Base-by-base conservation (phyloP, 2,113 vertebrate species). In the Phalacrocorax aristotelis region DNA sequence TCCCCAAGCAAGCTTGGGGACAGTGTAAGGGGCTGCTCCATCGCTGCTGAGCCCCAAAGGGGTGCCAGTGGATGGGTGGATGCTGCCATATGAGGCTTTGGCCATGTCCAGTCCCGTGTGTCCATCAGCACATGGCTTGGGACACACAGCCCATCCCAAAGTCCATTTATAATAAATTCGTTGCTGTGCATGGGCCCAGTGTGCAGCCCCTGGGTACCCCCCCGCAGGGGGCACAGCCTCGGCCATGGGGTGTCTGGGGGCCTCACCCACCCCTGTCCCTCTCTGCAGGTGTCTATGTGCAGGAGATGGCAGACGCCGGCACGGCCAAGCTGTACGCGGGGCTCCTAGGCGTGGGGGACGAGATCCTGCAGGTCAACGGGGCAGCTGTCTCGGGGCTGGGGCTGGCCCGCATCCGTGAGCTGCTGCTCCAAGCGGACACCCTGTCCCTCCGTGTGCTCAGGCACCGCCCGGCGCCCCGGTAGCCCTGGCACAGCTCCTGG, bases 351-450 rank as follows among this genome's bases (percentile, higher is more conserved):
- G 97, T 99, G 7, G 99, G 99, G 2, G 99, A 99, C 18, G 99
- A 99, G 98, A 99, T 99, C 91, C 98, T 99, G 17, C 99, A 99
- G 97, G 98, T 99, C 83, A 99, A 99, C 0, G 98, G 99, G 6
- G 98, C 97, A 46, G 98, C 98, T 1, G 99, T 99, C 34, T 98
- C 99, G 0, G 98, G 98, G 21, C 98, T 99, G 93, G 98, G 98
- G 82, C 87, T 99, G 95, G 97, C 98, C 70, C 98, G 98, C 34
- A 97, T 99, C 83, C 98, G 93, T 0, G 87, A 98, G 83, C 98
- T 99, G 88, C 98, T 99, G 98, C 98, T 98, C 17, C 96, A 62
- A 27, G 98, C 98, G 0, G 98, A 98, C 97, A 98, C 74, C 1
- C 97, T 99, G 69, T 98, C 98, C 5, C 90, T 99, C 22, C 98